Conservation (phyloP, 2,113 vertebrate genomes). For the Machaerirhynchus nigripectus region DNA sequence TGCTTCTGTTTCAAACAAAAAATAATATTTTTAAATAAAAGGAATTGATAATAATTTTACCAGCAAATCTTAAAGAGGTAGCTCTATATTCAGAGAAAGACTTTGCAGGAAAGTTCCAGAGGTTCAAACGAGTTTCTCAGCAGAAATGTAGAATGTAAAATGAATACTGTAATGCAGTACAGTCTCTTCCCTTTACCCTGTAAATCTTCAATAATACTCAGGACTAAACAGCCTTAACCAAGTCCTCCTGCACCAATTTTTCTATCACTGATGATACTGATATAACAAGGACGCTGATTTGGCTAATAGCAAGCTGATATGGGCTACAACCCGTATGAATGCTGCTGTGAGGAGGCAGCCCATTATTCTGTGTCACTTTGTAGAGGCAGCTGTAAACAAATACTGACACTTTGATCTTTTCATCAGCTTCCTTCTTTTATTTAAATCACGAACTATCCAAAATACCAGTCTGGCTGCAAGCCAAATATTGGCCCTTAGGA, state of each 20-base stretch:
- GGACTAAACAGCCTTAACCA: background rate
- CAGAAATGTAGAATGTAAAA: too few species aligned
- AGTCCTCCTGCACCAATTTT: background rate
- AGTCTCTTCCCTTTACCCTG: background rate
- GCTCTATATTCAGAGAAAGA: background rate
- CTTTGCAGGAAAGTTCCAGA: background rate
- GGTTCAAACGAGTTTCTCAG: background rate
- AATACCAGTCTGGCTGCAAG: background rate
- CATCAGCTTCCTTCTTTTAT: background rate
- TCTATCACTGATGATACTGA: background rate
- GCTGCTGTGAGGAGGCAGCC: background rate
- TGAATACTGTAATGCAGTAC: background rate
- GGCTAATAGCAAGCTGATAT: background rate
- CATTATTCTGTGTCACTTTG: background rate
- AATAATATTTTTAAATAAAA: background rate
- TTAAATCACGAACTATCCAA: background rate
- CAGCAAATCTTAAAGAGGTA: background rate
- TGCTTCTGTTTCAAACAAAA: slow-evolving; percentile 85
- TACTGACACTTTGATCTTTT: background rate
- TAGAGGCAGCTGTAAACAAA: background rate
- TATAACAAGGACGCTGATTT: background rate
- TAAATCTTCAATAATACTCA: background rate
- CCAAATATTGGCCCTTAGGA: background rate
- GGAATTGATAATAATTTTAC: background rate
- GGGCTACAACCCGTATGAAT: background rate